A percentile compares a stretch with the other conserved stretches of the same genome.
phyloP scores from a whole-genome alignment of 2,888 invertebrate species.

The Lycocerus yunnanus region DNA sequence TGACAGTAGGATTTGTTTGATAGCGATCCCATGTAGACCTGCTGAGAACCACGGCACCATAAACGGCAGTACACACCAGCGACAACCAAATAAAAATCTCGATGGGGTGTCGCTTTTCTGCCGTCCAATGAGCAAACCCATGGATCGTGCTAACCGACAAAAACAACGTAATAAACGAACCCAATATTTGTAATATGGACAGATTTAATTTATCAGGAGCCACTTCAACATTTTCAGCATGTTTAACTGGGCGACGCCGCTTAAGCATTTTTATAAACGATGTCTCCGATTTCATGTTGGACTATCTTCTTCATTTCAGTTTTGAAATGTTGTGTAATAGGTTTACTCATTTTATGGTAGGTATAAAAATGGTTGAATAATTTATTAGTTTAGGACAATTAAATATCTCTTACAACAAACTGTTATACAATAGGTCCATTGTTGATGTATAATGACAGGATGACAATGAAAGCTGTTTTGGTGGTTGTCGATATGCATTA shows the following conservation, averaged over 20 bases:
- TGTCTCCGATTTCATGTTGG: background rate
- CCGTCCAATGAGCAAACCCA: constrained; percentile 46
- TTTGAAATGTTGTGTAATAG: background rate
- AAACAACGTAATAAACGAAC: constrained; percentile 33
- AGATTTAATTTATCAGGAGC: background rate
- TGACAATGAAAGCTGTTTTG: background rate
- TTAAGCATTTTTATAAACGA: background rate
- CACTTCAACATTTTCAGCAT: background rate
- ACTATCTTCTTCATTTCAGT: background rate
- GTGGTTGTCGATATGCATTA: background rate
- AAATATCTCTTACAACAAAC: background rate
- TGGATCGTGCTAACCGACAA: constrained; percentile 48
- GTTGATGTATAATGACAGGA: background rate
- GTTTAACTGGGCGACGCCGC: background rate
- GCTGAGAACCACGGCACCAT: constrained; percentile 52
- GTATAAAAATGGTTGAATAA: background rate
- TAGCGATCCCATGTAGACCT: constrained; percentile 67
- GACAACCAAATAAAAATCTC: constrained; percentile 47
- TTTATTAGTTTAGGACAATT: background rate
- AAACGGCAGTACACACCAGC: constrained; percentile 43
- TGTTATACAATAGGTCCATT: background rate
- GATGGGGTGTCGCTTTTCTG: constrained; percentile 39
- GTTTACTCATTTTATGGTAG: background rate
- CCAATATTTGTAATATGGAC: constrained; percentile 11
- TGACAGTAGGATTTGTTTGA: constrained; percentile 72